phyloP scores from a whole-genome alignment of 2,113 vertebrate genomes.

The Forbesichthys agassizii region DNA sequence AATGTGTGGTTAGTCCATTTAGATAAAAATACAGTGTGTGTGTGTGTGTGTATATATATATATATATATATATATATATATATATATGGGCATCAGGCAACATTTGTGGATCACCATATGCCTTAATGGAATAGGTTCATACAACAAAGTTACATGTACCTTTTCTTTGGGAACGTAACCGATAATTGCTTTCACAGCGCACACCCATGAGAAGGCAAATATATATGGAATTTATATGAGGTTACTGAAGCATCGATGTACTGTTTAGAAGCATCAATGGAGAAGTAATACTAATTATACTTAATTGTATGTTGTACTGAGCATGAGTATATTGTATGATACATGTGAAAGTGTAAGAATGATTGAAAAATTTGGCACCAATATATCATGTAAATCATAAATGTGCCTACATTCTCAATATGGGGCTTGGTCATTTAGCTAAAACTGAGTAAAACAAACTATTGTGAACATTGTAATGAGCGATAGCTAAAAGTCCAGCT shows the following conservation, averaged over 20 bases:
- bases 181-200: constrained; percentile 25
- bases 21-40: constrained; percentile 4
- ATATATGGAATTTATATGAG: neutral
- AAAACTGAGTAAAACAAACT: constrained; percentile 10
- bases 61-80: neutral
- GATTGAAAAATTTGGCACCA: constrained; percentile 7
- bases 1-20: neutral
- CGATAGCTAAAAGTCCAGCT: constrained; percentile 2
- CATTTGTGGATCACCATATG: constrained; percentile 72
- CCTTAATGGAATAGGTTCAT: constrained; percentile 64
- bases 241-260: constrained; percentile 3
- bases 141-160: constrained; percentile 45
- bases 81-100: constrained; percentile 28
- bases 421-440: constrained; percentile 30
- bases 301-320: constrained; percentile 10
- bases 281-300: constrained; percentile 29
- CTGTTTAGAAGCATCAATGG: constrained; percentile 5
- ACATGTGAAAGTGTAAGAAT: constrained; percentile 7
- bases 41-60: too few species aligned
- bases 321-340: constrained; percentile 7
- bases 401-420: constrained; percentile 5
- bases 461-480: constrained; percentile 26
- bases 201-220: neutral
- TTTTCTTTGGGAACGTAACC: constrained; percentile 29
- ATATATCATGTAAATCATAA: constrained; percentile 15